A percentile compares a stretch with the other conserved stretches of the same genome.
Conservation (phyloP, 2,888 invertebrate species). For the Sminthurinus aureus region DNA sequence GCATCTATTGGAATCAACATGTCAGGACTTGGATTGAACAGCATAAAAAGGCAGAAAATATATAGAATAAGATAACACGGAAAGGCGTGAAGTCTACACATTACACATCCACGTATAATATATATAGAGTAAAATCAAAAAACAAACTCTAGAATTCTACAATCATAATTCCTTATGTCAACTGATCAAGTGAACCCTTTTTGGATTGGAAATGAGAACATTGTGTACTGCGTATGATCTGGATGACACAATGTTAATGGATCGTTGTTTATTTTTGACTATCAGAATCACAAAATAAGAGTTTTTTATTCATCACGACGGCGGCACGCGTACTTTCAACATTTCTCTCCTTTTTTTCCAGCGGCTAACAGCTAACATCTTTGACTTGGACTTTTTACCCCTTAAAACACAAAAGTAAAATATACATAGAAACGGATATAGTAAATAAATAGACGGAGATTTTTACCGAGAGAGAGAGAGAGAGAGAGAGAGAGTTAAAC, state of each 20-base stretch:
- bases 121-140: not conserved
- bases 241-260: slow-evolving; percentile 43
- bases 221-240: slow-evolving; percentile 40
- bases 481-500: not conserved
- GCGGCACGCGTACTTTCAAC: slow-evolving; percentile 36
- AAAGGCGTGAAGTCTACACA: slow-evolving; percentile 30
- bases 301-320: slow-evolving; percentile 29
- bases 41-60: slow-evolving; percentile 2
- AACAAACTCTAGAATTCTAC: not conserved
- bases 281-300: slow-evolving; percentile 28
- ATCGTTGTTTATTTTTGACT: slow-evolving; percentile 42
- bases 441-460: slow-evolving; percentile 12
- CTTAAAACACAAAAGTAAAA: not conserved
- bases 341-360: not conserved
- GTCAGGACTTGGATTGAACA: not conserved
- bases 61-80: not conserved
- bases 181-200: slow-evolving; percentile 47
- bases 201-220: slow-evolving; percentile 25
- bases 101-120: not conserved
- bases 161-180: slow-evolving; percentile 37
- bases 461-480: not conserved
- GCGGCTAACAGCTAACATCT: slow-evolving; percentile 22
- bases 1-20: slow-evolving; percentile 7
- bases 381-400: slow-evolving; percentile 26
- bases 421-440: slow-evolving; percentile 5